phyloP scores from a whole-genome alignment of 2,888 invertebrate species.

The Rhabditoides inermis region DNA sequence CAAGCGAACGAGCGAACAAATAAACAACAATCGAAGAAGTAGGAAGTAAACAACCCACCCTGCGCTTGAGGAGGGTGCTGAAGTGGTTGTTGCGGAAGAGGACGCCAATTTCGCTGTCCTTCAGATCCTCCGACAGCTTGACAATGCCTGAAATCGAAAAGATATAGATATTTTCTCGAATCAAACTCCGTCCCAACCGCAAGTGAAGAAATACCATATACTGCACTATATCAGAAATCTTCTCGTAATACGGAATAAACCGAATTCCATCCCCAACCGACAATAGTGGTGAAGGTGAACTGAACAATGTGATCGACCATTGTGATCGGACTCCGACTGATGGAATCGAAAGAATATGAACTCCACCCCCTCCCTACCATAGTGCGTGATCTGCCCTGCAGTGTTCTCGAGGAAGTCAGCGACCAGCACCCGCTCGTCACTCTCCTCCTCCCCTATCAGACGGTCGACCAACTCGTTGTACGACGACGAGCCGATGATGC shows the following conservation, averaged over 20 bases:
- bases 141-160: neutral
- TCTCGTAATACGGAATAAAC: constrained; percentile 40
- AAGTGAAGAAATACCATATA: too few relatives aligned
- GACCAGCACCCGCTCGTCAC: neutral
- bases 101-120: constrained; percentile 58
- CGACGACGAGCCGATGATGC: neutral
- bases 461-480: constrained; percentile 3
- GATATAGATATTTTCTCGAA: too few relatives aligned
- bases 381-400: constrained; percentile 59
- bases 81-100: constrained; percentile 63
- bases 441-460: constrained; percentile 10
- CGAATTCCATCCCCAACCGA: too few relatives aligned
- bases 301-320: too few relatives aligned
- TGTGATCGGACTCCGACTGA: too few relatives aligned
- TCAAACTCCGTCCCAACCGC: too few relatives aligned
- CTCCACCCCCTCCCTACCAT: too few relatives aligned
- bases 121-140: neutral
- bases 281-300: too few relatives aligned
- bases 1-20: constrained; percentile 2
- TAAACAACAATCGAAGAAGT: neutral
- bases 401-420: constrained; percentile 56
- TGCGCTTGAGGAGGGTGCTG: constrained; percentile 57
- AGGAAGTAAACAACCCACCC: constrained; percentile 51
- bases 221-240: neutral
- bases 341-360: too few relatives aligned